Base-by-base conservation (phyloP, 2,888 invertebrate genomes). In the Prosopocoilus inquinatus region DNA sequence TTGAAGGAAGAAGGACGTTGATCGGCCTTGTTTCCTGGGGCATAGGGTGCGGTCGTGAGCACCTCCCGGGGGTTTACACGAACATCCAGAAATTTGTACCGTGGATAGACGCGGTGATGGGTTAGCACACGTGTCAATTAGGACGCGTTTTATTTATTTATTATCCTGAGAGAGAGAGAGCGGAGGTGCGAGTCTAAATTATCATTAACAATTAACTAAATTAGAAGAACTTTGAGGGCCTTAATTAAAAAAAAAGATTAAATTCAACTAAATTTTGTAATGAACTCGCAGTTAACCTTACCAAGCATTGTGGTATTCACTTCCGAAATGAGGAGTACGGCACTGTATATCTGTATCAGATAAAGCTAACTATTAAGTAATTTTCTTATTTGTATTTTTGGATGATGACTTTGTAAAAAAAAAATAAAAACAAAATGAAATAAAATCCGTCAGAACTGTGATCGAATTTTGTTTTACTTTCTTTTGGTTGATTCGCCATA, bases 21-120 rank as follows among this genome's bases (percentile, higher is more conserved):
- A 90, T 94, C 35, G 94, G 94, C 0, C 82, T 94, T 0, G 94
- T 91, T 0, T 93, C 93, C 0, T 94, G 94, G 94, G 93, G 93
- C 57, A 94, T 94, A 64, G 93, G 93, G 53, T 94, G 94, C 68
- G 94, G 94, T 0, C 80, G 94, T 1, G 93, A 94, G 68, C 93
- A 94, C 68, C 76, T 94, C 5, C 94, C 94, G 0, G 94, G 94
- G 1, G 94, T 94, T 3, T 94, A 94, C 72, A 94, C 94, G 1
- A 94, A 94, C 69, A 92, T 94, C 71, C 93, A 94, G 73, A 91
- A 91, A 74, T 94, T 94, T 73, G 91, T 93, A 63, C 92, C 93
- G 13, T 94, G 94, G 94, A 88, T 94, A 48, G 90, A 91, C 69
- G 90, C 91, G 78, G 87, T 92, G 28, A 85, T 92, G 79, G 84